phyloP scores from a whole-genome alignment of 2,113 vertebrate species.

The Atractosteus spatula region DNA sequence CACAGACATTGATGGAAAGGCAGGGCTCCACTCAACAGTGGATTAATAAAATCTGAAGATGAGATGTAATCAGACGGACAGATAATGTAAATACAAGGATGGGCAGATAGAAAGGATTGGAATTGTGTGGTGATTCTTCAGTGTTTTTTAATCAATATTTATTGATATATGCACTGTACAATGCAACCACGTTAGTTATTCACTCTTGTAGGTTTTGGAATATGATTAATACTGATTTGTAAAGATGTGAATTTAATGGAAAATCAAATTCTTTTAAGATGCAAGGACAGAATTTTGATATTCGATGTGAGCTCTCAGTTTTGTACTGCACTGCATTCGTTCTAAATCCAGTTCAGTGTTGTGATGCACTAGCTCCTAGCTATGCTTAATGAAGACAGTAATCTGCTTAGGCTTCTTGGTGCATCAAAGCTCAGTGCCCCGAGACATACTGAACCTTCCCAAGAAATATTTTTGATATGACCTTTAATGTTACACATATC shows the following conservation, averaged over 20 bases:
- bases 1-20: too few relatives aligned
- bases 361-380: not conserved
- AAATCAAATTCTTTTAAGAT: conserved; percentile 13
- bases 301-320: not conserved
- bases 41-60: too few relatives aligned
- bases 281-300: conserved; percentile 7
- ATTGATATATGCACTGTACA: not conserved
- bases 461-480: conserved; percentile 2
- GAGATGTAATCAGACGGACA: too few relatives aligned
- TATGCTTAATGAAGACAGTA: conserved; percentile 8
- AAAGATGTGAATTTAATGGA: conserved; percentile 12
- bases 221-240: not conserved
- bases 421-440: conserved; percentile 1
- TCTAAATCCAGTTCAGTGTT: conserved; percentile 6
- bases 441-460: not conserved
- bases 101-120: too few relatives aligned
- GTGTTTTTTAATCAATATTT: too few relatives aligned
- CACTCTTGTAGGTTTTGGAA: not conserved
- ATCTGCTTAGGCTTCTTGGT: conserved; percentile 11
- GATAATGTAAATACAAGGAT: too few relatives aligned
- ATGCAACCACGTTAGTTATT: conserved; percentile 7
- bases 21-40: too few relatives aligned
- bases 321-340: not conserved
- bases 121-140: too few relatives aligned
- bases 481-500: not conserved